A percentile compares a stretch with the other conserved stretches of the same genome.
Evolutionary conservation across 1,140 invertebrate species (phyloP).

Genomic region (Arctopsyche grandis): DNA sequence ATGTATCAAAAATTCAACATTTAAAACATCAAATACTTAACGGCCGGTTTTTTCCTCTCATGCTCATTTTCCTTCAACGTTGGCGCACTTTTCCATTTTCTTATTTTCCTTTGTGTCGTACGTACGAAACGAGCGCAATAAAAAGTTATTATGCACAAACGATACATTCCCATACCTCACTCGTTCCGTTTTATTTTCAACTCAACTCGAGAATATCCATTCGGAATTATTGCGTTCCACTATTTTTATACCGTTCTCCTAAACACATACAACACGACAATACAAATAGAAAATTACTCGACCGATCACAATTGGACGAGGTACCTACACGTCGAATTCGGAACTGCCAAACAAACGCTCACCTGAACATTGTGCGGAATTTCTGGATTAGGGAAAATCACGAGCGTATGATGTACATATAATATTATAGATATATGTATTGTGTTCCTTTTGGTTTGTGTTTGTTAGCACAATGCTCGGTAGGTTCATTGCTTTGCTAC

Average conservation of each 20-base stretch:
- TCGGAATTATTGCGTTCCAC: constrained; percentile 16
- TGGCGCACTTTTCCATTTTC: constrained; percentile 3
- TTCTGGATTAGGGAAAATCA: neutral
- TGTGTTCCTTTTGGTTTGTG: neutral
- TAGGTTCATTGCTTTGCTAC: neutral
- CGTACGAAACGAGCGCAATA: constrained; percentile 20
- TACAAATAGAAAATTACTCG: neutral
- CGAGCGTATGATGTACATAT: neutral
- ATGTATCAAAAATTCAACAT: neutral
- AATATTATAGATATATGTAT: too few relatives aligned
- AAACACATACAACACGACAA: neutral
- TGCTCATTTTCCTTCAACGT: neutral
- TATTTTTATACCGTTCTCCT: constrained; percentile 10
- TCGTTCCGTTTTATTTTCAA: constrained; percentile 17
- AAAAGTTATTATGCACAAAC: constrained; percentile 43
- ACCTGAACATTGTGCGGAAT: neutral
- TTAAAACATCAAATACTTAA: neutral
- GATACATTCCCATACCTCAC: constrained; percentile 21
- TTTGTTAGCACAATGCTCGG: neutral
- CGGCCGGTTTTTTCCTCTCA: neutral
- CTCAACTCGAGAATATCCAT: constrained; percentile 12
- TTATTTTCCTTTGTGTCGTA: constrained; percentile 13
- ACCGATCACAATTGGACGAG: too few relatives aligned
- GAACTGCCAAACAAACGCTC: neutral
- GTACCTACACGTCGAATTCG: too few relatives aligned